Base-by-base conservation (phyloP, 2,888 invertebrate genomes). In the Calliphora vomitoria region DNA sequence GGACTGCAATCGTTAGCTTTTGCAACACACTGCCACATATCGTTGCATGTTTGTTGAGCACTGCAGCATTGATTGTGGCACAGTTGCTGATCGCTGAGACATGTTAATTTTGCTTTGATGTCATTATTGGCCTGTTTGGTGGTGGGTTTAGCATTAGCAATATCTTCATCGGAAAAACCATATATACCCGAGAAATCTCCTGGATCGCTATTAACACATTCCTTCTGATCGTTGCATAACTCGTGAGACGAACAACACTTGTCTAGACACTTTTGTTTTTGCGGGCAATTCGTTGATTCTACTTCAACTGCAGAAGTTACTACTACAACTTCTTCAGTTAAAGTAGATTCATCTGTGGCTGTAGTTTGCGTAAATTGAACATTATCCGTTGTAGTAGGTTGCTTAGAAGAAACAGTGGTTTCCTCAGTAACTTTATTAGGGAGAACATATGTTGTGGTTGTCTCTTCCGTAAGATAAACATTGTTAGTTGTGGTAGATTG, bases 1-100 rank as follows among this genome's bases (percentile, higher is more conserved):
- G 1, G 4, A 25, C 0, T n/a, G 55, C 66, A 55, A 41, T 13
- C 25, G 0, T 35, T 20, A 20, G 47, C 41, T 25, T 20, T 2
- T 8, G 35, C 66, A 11, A 15, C 20, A 66, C 82, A 82, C 20
- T 58, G 41, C 3, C 47, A 41, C n/a, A 11, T 0, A 11, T 15
- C 0, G 8, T 47, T 82, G 15, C 82, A 82, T 8, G 38, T 58
- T 47, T 82, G 66, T n/a, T 66, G 13, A 0, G 8, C 2, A 6
- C 8, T 41, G 15, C 82, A 82, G 15, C 82, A 82, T 3, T 18
- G 31, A 10, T 66, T 2, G 1, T 10, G 66, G 8, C 82, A 82
- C 1, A 8, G 20, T 11, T 11, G 6, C 8, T 66, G 35, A 55
- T 47, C 31, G 0, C 0, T 8, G 6, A 44, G 15, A 47, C 74